Conservation (phyloP, 2,113 vertebrate species). For the Mirza zaza region DNA sequence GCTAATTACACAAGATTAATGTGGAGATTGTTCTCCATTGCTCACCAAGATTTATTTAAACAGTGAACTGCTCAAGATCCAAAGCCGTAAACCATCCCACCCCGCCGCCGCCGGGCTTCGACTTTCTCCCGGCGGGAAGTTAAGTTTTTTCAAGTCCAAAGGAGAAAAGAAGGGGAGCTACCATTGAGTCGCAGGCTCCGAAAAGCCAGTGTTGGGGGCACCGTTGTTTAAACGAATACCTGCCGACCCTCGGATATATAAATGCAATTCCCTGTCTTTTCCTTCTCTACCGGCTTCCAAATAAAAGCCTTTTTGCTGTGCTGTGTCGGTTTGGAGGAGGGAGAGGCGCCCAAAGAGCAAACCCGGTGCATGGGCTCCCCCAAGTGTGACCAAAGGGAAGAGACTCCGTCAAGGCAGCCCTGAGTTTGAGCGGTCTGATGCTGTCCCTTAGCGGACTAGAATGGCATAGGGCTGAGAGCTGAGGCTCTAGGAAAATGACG, state of each 20-base stretch:
- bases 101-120: background rate
- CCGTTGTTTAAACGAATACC: background rate
- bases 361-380: constrained; percentile 21
- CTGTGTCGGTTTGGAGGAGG: accelerated
- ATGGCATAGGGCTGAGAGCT: background rate
- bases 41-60: constrained; percentile 65
- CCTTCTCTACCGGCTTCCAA: background rate
- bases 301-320: background rate
- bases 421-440: constrained; percentile 24
- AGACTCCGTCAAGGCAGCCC: accelerated
- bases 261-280: background rate
- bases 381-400: background rate
- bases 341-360: accelerated
- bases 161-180: background rate
- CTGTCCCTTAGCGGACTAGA: constrained; percentile 73
- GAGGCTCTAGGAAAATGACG: no score
- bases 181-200: background rate
- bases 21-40: constrained; percentile 60
- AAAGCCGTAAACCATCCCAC: constrained; percentile 46
- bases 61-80: constrained; percentile 40
- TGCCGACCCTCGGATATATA: background rate
- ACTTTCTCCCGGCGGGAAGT: background rate
- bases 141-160: constrained; percentile 15
- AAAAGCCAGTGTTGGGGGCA: background rate
- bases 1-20: constrained; percentile 80